Evolutionary conservation across 2,888 invertebrate genomes (phyloP), one percentile per base, ranked within the genome.

Genomic region (Tricholauxania praeusta): DNA sequence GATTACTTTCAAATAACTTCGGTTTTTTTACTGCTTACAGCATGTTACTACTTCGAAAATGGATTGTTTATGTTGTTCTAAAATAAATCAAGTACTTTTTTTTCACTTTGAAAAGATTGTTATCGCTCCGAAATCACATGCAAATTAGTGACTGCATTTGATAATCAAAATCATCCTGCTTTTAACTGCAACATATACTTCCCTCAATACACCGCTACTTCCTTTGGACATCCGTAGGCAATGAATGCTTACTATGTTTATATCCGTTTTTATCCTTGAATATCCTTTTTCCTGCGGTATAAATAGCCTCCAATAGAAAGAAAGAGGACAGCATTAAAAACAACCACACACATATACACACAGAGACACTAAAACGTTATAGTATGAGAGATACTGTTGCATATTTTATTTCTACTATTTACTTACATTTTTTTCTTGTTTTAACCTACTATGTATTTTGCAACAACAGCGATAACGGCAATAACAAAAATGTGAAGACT

Each of bases 211-310:
- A 10, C 39, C 39, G 8, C 32, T 19, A 17, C 28, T 64, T 64
- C n/a, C 66, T 53, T 32, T 47, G 14, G 28, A 66, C 66, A 39
- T 66, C 53, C 48, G 67, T 59, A 68, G 57, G 57, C 67, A 47
- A 15, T 55, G 39, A 53, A 22, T 39, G 51, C 64, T 64, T 32
- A 48, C 22, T 57, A 28, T 68, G 5, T 1, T 3, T 39, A 47
- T 17, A 68, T 68, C 57, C 67, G 57, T 47, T 57, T 55, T 59
- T 52, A 57, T 68, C 67, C 67, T 68, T 68, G 67, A 59, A 57
- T 57, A 68, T 68, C 57, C 67, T 22, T 39, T 19, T 32, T 48
- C n/a, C 66, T 53, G 66, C 10, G 10, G 39, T 39, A 39, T 2
- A 39, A 3, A 39, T 17, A 17, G 12, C 14, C 10, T 17, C 53